Evolutionary conservation across 2,113 vertebrate genomes (phyloP), one percentile per base, ranked within the genome.

Genomic region (Erythrocercus mccallii): DNA sequence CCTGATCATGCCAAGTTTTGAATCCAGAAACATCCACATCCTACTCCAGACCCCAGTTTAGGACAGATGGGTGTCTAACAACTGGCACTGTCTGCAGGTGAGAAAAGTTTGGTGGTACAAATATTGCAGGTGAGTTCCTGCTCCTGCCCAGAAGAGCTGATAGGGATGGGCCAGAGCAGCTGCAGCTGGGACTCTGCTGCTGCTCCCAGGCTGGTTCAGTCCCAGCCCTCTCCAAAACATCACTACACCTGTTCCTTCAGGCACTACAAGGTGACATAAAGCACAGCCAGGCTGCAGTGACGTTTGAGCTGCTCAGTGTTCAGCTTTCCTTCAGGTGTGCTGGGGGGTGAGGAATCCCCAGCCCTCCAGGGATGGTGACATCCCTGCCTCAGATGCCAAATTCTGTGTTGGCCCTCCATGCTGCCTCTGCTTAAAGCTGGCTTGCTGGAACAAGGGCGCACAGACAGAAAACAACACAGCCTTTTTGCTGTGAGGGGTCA

Each of bases 351-450:
- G 60, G 31, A 37, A 56, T 24, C 12, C 44, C 37, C 38, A 54
- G 38, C 33, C 54, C 60, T 16, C 0, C 0, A 61, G 25, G 70
- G 40, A 33, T 62, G 48, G 42, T 56, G 79, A 56, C 40, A 77
- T 69, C 79, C 56, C 54, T 70, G 79, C 70, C 62, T 35, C 35
- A 68, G 79, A 27, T 53, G 38, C 47, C 30, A 14, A 2, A 44
- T 42, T 44, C 60, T 37, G 15, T 2, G 5, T 0, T 21, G 33
- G 3, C 0, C 5, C 31, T 31, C 30, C 1, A 2, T 0, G 7
- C 64, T 40, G 45, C 81, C 65, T 10, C 71, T 58, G 69, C 70
- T 68, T 77, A 22, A 22, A 54, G 11, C 37, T 28, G 17, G 12
- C 7, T 38, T 73, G 28, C 27, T 35, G 45, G 65, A 66, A 12